phyloP scores from a whole-genome alignment of 2,797 vertebrate genomes.

The Acanthornis magna region DNA sequence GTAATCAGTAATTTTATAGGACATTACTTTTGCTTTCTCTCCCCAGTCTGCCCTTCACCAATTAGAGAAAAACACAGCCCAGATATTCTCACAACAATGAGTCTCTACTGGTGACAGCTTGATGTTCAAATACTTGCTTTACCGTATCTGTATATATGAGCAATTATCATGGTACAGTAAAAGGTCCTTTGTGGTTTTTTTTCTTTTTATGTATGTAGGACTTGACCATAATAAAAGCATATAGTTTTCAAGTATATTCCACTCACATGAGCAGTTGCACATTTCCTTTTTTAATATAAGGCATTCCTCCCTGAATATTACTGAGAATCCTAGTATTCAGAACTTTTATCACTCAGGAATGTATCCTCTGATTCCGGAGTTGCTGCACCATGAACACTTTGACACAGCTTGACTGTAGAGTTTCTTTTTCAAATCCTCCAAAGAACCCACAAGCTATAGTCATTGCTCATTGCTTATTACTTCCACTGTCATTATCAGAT shows the following conservation, averaged over 20 bases:
- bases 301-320: neutral
- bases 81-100: neutral
- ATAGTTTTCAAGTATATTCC: neutral
- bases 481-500: neutral
- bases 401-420: neutral
- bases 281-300: neutral
- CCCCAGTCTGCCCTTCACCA: neutral
- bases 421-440: neutral
- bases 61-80: neutral
- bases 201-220: neutral
- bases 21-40: neutral
- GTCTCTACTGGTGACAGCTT: neutral
- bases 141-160: neutral
- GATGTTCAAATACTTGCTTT: neutral
- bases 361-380: neutral
- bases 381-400: neutral
- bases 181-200: neutral
- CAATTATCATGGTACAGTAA: neutral
- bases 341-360: neutral
- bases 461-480: neutral
- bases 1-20: neutral
- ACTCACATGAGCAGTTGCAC: neutral
- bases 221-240: neutral
- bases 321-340: neutral
- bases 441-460: neutral